These are phyloP conservation scores for Acanthochromis polyacanthus DNA, from an alignment of 2,113 vertebrate species.

Conservation along the genomic window DNA sequence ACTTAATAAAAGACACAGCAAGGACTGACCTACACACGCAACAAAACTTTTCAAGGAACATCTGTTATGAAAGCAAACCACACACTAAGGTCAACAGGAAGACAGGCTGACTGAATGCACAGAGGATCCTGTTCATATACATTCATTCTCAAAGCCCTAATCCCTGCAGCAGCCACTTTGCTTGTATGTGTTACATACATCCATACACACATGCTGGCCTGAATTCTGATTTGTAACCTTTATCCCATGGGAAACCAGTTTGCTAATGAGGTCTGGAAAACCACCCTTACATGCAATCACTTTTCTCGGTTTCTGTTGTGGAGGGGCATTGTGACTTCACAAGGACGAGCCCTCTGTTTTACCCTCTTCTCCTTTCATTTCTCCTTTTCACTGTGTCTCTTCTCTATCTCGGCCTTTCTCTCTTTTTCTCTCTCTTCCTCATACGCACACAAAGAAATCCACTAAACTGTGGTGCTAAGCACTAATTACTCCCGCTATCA, in stretches of 20 bases:
- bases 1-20: slow-evolving; percentile 63
- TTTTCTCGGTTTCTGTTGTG: slow-evolving; percentile 33
- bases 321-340: slow-evolving; percentile 8
- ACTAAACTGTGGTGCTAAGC: slow-evolving; percentile 2
- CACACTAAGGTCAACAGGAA: slow-evolving; percentile 47
- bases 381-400: not conserved
- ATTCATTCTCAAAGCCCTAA: slow-evolving; percentile 5
- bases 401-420: not conserved
- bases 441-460: slow-evolving; percentile 34
- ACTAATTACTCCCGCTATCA: slow-evolving; percentile 61
- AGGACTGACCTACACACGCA: slow-evolving; percentile 59
- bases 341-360: slow-evolving; percentile 17
- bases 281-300: slow-evolving; percentile 30
- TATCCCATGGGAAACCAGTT: slow-evolving; percentile 26
- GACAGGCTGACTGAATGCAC: slow-evolving; percentile 26
- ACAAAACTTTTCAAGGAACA: slow-evolving; percentile 61
- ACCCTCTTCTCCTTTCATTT: slow-evolving; percentile 4
- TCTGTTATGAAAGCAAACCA: slow-evolving; percentile 63
- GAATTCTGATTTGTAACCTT: slow-evolving; percentile 35
- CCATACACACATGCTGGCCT: not conserved
- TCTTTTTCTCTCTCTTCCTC: not conserved
- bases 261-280: slow-evolving; percentile 53
- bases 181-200: slow-evolving; percentile 9
- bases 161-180: not conserved
- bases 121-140: not conserved